Conservation (phyloP, 2,797 vertebrate genomes). For the Rhinogobio ventralis region DNA sequence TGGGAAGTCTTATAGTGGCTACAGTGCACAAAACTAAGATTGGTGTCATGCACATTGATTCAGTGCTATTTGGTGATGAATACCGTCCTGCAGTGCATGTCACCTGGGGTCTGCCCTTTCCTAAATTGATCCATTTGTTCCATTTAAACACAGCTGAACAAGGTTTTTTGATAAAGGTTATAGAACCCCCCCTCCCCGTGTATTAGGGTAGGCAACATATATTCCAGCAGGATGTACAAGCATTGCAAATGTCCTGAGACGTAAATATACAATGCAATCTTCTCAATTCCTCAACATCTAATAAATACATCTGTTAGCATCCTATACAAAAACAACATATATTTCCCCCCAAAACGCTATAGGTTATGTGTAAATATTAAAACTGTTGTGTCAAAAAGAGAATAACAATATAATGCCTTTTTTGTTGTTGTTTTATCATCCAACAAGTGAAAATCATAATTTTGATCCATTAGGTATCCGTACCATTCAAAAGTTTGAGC, state of each 20-base stretch:
- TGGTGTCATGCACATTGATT: constrained; percentile 18
- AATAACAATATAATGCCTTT: not conserved
- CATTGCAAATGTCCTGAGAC: not conserved
- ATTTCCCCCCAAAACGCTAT: not conserved
- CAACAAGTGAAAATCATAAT: not conserved
- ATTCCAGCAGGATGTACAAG: not conserved
- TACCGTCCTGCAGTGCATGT: not conserved
- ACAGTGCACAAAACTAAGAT: constrained; percentile 4
- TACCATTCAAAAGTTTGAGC: not conserved
- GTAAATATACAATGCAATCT: not conserved
- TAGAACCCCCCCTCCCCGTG: not conserved
- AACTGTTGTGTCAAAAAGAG: not conserved
- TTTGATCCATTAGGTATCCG: not conserved
- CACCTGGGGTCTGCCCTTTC: constrained; percentile 33
- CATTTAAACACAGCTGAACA: constrained; percentile 30
- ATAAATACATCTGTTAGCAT: not conserved
- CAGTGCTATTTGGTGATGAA: constrained; percentile 17
- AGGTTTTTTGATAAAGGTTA: constrained; percentile 34
- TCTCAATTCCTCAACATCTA: not conserved
- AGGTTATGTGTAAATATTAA: not conserved
- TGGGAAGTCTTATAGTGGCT: constrained; percentile 8
- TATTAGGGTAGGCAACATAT: not conserved
- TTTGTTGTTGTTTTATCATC: not conserved
- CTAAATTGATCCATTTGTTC: constrained; percentile 16
- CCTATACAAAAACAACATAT: not conserved